Evolutionary conservation across 2,113 vertebrate species (phyloP), one percentile per base, ranked within the genome.

Genomic region (Scopus umbretta): DNA sequence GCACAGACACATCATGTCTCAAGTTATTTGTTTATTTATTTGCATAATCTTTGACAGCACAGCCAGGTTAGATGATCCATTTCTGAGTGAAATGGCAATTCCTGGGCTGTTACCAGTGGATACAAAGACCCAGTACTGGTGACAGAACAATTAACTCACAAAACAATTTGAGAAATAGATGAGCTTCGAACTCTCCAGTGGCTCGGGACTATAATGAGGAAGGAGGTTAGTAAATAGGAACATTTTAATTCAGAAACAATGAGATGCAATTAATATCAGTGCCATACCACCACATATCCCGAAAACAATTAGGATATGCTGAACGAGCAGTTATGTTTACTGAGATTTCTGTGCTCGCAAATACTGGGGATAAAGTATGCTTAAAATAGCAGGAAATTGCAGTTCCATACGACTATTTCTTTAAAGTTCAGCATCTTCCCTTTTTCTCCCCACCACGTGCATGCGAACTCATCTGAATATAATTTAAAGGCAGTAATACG

Each of bases 391-490:
- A 74, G 25, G 25, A n/a, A 68, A 53, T 2, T 61, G 29, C 29
- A 59, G n/a, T 22, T 67, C 59, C 47, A 20, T 23, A 5, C 5
- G 55, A 47, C 13, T 42, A 26, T 49, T 78, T 72, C 34, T 45
- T 52, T n/a, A 13, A 32, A 27, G n/a, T 29, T 52, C 52, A 61
- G 67, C 4, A 23, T 59, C 52, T 59, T 34, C 59, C n/a, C 20
- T 25, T 52, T 38, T 70, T 4, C 50, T 50, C 38, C 23, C 34
- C 40, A 16, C 32, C 36, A 45, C 2, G 8, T 4, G 1, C 30
- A 16, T 2, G 3, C n/a, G 34, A 23, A 0, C 49, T 55, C 30
- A 7, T 5, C 45, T 15, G 19, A 47, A 36, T 3, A 8, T 3
- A 19, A 49, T 20, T 17, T n/a, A 47, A 47, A 47, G 59, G 73